Conservation (phyloP, 2,797 vertebrate genomes). For the Labroides dimidiatus region DNA sequence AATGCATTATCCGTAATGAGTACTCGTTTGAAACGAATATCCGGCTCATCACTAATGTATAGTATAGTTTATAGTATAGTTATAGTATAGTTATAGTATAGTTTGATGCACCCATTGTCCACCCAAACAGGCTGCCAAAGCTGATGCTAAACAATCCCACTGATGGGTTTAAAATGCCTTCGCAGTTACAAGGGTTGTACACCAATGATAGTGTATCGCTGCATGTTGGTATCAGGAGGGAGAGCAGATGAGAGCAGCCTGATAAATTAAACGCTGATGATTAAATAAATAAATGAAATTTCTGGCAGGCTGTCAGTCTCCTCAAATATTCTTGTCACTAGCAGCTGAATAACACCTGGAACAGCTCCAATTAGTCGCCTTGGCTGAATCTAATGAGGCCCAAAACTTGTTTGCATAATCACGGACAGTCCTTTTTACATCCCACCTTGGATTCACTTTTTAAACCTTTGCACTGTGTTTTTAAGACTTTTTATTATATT, state of each 20-base stretch:
- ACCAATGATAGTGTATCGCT: not conserved
- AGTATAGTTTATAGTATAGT: too few relatives aligned
- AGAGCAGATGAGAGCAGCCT: not conserved
- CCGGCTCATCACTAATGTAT: too few relatives aligned
- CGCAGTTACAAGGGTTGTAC: not conserved
- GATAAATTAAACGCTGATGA: not conserved
- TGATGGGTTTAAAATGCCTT: not conserved
- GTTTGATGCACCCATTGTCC: not conserved
- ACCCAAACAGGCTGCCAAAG: not conserved
- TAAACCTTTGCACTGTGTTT: too few relatives aligned
- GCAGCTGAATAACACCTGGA: conserved; percentile 24
- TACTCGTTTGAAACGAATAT: too few relatives aligned
- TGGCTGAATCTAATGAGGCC: conserved; percentile 19
- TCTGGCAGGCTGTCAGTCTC: not conserved
- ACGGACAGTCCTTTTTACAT: not conserved
- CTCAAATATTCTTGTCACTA: conserved; percentile 2
- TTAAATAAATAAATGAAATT: not conserved
- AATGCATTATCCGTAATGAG: too few relatives aligned
- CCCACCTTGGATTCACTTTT: not conserved
- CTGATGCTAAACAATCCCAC: not conserved
- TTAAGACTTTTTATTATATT: too few relatives aligned
- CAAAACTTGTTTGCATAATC: conserved; percentile 14
- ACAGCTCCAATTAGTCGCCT: conserved; percentile 7
- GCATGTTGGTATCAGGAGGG: not conserved
- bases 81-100: too few relatives aligned